Conservation (phyloP, 2,113 vertebrate species). For the Poeciliopsis occidentalis region DNA sequence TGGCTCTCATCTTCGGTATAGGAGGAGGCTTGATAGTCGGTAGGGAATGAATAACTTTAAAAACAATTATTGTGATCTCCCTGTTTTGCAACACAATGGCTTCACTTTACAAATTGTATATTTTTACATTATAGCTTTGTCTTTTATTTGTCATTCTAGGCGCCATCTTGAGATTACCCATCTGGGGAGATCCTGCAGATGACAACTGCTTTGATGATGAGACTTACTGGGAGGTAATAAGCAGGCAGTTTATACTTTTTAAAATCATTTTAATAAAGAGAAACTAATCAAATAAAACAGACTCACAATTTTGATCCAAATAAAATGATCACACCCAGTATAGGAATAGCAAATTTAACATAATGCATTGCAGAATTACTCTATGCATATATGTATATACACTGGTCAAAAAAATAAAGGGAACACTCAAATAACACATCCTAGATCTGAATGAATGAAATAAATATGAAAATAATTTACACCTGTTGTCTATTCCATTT, state of each 20-base stretch:
- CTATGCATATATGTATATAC: too few species aligned
- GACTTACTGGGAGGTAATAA: constrained; percentile 93
- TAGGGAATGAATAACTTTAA: constrained; percentile 66
- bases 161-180: constrained; percentile 87
- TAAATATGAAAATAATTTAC: too few species aligned
- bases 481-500: too few species aligned
- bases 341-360: too few species aligned
- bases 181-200: constrained; percentile 90
- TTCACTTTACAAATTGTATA: neutral
- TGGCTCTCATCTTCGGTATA: constrained; percentile 89
- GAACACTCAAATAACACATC: too few species aligned
- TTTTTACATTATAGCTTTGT: neutral
- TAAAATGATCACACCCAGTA: neutral
- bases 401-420: too few species aligned
- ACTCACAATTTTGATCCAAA: too few species aligned
- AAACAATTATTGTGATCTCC: neutral
- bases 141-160: constrained; percentile 74
- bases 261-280: neutral
- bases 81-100: neutral
- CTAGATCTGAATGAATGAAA: too few species aligned
- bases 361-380: too few species aligned
- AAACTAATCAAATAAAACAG: neutral
- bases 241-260: neutral
- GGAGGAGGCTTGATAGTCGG: constrained; percentile 89
- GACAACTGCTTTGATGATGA: constrained; percentile 93